Evolutionary conservation across 2,113 vertebrate genomes (phyloP), one percentile per base, ranked within the genome.

Genomic region (Enhydra lutris): DNA sequence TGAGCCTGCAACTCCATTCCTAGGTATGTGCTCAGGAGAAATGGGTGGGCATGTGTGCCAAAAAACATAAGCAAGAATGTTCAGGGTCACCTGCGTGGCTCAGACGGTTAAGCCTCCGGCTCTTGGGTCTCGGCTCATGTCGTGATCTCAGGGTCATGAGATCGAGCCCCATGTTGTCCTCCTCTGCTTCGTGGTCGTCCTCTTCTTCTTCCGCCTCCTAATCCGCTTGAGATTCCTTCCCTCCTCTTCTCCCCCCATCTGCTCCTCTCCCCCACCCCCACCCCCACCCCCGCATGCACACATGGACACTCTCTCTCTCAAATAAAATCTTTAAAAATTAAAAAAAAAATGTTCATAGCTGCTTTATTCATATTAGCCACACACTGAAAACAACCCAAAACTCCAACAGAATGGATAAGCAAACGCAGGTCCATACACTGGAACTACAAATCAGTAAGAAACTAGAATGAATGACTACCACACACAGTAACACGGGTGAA

Each of bases 321-420:
- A 65, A 34, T 36, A 36, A 36, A 36, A 69, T 69, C n/a, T 69
- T 69, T 69, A 69, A 69, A 69, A 69, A n/a, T n/a, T 36, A n/a
- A 69, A 34, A 59, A 65, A 59, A 95, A 39, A 91, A 95, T 71
- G 34, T 92, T 92, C 80, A 84, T 9, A 76, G 80, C 17, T 81
- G 74, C 55, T 95, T 95, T 96, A 96, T 92, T 97, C 47, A 12
- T 45, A 89, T 52, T 86, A 82, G 13, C 26, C 47, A 79, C 63
- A 86, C 55, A 50, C 15, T 63, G 36, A 71, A 87, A 73, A 82
- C 4, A 31, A 80, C 42, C 15, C 42, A 69, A 89, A 69, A n/a
- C 81, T 18, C 6, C 24, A 95, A 83, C 11, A 86, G 88, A 57
- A 80, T 20, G 29, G 31, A 67, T 36, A 92, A 61, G 93, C 23